These are phyloP conservation scores for Xenops minutus DNA, from an alignment of 2,797 vertebrate species.

Conservation along the genomic window DNA sequence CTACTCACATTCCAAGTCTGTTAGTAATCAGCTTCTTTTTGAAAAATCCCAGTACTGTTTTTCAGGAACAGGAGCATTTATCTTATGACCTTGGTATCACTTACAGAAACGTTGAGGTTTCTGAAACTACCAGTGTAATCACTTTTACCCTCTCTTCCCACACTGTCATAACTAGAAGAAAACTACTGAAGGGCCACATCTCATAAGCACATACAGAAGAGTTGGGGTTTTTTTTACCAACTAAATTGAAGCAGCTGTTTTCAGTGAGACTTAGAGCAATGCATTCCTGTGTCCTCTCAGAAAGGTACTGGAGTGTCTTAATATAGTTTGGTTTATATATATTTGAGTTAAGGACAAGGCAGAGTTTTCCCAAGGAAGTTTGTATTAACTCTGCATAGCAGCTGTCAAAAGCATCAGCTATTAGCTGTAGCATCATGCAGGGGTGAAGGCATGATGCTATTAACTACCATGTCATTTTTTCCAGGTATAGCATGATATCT, in stretches of 20 bases:
- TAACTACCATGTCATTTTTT: accelerated
- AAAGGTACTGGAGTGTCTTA: neutral
- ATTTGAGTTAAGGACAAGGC: neutral
- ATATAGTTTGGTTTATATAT: neutral
- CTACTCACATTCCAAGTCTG: neutral
- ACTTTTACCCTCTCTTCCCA: neutral
- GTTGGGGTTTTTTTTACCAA: neutral
- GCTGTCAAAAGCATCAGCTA: neutral
- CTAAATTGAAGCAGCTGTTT: neutral
- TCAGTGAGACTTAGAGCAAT: neutral
- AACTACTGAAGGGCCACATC: neutral
- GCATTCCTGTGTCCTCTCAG: neutral
- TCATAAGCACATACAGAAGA: neutral
- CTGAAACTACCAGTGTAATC: neutral
- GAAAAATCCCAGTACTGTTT: neutral
- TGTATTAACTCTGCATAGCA: neutral
- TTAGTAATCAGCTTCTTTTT: neutral
- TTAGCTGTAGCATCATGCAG: neutral
- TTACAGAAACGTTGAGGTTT: neutral
- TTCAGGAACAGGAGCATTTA: neutral
- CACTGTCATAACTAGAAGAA: neutral
- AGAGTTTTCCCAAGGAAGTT: neutral
- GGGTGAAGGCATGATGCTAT: neutral
- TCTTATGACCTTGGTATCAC: neutral
- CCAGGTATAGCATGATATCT: accelerated